Conservation (phyloP, 2,888 invertebrate genomes). For the Netelia virgata region DNA sequence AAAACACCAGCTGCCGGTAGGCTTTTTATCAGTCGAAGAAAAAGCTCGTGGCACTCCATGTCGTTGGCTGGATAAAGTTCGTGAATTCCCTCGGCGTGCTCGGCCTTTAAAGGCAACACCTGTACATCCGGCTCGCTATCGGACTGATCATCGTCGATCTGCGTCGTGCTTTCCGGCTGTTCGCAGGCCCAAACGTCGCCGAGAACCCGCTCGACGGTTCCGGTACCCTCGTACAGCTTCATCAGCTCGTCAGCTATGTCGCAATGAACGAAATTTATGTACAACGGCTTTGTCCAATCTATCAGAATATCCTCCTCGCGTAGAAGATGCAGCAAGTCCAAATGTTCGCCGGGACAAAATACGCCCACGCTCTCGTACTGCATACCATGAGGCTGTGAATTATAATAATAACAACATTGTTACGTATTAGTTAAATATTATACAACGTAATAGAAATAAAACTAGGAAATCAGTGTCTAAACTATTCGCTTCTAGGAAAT, state of each 20-base stretch:
- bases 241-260: slow-evolving; percentile 92
- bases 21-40: slow-evolving; percentile 91
- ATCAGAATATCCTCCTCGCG: slow-evolving; percentile 92
- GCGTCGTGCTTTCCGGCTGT: slow-evolving; percentile 84
- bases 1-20: slow-evolving; percentile 94
- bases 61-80: slow-evolving; percentile 95
- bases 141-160: slow-evolving; percentile 84
- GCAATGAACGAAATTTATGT: slow-evolving; percentile 94
- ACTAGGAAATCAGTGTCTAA: too few relatives aligned
- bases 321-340: slow-evolving; percentile 90
- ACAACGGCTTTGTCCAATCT: slow-evolving; percentile 92
- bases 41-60: slow-evolving; percentile 94
- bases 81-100: slow-evolving; percentile 93
- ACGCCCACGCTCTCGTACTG: slow-evolving; percentile 94
- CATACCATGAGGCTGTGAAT: slow-evolving; percentile 91
- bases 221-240: slow-evolving; percentile 88
- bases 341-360: slow-evolving; percentile 92
- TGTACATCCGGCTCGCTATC: slow-evolving; percentile 65
- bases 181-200: slow-evolving; percentile 93
- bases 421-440: too few relatives aligned
- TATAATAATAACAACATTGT: too few relatives aligned
- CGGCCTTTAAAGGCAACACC: slow-evolving; percentile 90
- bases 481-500: neutral
- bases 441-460: too few relatives aligned
- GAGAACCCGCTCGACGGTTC: slow-evolving; percentile 90